These are phyloP conservation scores for Phaonia tiefii DNA, from an alignment of 2,888 invertebrate species.

Conservation along the genomic window DNA sequence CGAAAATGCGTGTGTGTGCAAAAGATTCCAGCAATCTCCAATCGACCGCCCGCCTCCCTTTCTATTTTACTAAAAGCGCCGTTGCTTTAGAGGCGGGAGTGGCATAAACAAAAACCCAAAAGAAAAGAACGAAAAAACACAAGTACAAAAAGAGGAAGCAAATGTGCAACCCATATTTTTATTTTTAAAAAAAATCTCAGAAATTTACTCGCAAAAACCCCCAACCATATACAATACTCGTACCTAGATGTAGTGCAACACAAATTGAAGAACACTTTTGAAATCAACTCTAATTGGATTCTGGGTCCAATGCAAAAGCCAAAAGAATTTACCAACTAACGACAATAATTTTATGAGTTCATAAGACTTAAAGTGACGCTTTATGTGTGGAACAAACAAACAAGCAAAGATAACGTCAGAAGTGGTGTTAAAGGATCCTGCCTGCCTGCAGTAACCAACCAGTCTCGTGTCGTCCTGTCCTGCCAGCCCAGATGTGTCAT, in stretches of 20 bases:
- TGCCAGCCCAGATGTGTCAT: no score
- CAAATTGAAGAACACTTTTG: background rate
- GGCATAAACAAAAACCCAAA: conserved; percentile 60
- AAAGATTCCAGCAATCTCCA: conserved; percentile 4
- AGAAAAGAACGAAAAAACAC: conserved; percentile 28
- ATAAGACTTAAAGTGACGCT: background rate
- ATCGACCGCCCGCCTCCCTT: background rate
- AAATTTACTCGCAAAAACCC: background rate
- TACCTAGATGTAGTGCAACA: conserved; percentile 5
- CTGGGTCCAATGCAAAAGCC: no score
- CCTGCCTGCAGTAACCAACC: no score
- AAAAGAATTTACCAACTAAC: no score
- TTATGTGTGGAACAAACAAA: no score
- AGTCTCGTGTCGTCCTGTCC: no score
- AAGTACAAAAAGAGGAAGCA: conserved; percentile 22
- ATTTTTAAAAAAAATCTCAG: conserved; percentile 46
- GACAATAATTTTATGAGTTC: no score
- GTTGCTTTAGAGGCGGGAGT: conserved; percentile 63
- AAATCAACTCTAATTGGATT: background rate
- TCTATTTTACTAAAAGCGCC: conserved; percentile 45
- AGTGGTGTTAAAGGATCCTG: no score
- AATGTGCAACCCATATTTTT: conserved; percentile 62
- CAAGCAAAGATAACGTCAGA: no score
- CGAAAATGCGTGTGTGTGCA: conserved; percentile 8
- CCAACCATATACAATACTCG: background rate